Conservation (phyloP, 1,140 invertebrate genomes). For the Steinernema feltiae region DNA sequence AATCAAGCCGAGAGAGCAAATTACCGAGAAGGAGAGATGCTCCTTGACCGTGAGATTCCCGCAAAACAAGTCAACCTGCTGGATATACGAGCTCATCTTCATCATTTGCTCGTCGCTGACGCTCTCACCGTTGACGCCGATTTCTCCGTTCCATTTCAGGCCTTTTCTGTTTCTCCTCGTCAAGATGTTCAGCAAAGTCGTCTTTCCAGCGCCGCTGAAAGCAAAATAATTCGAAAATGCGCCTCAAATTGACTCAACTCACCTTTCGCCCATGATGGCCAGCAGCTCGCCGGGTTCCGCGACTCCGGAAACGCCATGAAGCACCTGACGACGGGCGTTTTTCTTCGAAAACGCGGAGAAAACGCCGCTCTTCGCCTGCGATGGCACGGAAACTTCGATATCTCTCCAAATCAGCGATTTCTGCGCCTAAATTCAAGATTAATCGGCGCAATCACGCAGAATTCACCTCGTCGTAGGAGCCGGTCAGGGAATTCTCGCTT, state of each 20-base stretch:
- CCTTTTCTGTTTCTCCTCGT: constrained; percentile 23
- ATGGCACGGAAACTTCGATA: too few species aligned
- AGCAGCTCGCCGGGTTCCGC: constrained; percentile 79
- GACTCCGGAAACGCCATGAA: constrained; percentile 69
- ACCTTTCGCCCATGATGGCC: constrained; percentile 71
- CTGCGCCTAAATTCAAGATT: too few species aligned
- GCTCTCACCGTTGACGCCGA: constrained; percentile 25
- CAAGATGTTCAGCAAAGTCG: constrained; percentile 28
- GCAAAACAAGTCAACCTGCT: constrained; percentile 63
- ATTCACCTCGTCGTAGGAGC: too few species aligned
- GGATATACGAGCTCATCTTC: constrained; percentile 60
- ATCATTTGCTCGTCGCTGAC: constrained; percentile 18
- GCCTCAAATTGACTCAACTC: background rate
- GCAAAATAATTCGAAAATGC: background rate
- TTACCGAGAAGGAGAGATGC: constrained; percentile 57
- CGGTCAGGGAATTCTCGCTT: too few species aligned
- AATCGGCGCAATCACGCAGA: too few species aligned
- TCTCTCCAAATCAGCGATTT: too few species aligned
- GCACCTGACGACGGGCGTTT: background rate
- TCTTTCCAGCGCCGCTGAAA: constrained; percentile 27
- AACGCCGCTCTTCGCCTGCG: too few species aligned
- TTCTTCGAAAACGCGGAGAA: too few species aligned
- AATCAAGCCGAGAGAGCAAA: background rate
- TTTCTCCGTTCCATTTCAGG: constrained; percentile 13
- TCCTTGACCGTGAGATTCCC: constrained; percentile 62